Percentiles rank a stretch among this genome's conserved stretches.
phyloP scores from a whole-genome alignment of 2,113 vertebrate genomes.

The Apteryx owenii region DNA sequence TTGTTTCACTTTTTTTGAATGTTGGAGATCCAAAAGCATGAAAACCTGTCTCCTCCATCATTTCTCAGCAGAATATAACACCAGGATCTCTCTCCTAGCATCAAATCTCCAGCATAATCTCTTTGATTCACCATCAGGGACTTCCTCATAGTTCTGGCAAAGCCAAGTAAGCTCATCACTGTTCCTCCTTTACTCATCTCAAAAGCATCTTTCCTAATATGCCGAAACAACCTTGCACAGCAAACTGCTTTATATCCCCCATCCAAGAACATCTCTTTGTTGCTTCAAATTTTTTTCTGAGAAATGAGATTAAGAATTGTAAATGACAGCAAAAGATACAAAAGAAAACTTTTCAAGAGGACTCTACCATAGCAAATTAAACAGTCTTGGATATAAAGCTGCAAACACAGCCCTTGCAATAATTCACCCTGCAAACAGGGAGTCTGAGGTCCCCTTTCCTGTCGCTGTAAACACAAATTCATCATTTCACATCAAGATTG shows the following conservation, averaged over 20 bases:
- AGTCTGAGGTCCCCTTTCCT: neutral
- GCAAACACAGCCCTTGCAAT: neutral
- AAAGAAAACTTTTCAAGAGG: neutral
- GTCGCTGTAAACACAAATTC: neutral
- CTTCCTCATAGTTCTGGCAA: neutral
- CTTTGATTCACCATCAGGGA: neutral
- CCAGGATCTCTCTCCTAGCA: neutral
- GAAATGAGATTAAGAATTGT: neutral
- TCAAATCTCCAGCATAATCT: neutral
- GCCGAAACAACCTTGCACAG: neutral
- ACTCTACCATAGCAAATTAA: neutral
- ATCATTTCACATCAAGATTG: too few relatives aligned
- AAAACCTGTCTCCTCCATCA: fast-evolving
- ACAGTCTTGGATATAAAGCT: neutral
- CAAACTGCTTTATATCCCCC: neutral
- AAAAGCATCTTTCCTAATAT: neutral
- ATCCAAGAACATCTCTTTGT: fast-evolving
- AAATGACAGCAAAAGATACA: neutral
- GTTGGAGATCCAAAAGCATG: neutral
- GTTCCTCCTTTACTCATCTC: neutral
- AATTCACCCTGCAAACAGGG: neutral
- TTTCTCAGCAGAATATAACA: neutral
- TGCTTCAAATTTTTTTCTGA: neutral
- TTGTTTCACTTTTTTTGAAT: neutral
- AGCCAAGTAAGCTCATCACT: neutral